These are phyloP conservation scores for Aphodius granarius DNA, from an alignment of 2,888 invertebrate genomes.

Conservation along the genomic window DNA sequence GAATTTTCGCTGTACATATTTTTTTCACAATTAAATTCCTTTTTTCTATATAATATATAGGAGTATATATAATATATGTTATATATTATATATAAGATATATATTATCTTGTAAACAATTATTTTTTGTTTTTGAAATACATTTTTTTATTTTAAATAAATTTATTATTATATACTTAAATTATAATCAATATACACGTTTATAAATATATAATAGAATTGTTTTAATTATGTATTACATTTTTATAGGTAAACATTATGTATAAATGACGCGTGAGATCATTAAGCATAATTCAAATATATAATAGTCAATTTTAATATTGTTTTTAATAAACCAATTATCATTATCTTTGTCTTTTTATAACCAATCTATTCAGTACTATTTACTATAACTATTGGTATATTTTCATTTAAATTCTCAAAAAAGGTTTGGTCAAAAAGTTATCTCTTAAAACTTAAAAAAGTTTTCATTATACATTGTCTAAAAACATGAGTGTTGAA, in stretches of 20 bases:
- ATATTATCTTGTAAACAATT: constrained; percentile 15
- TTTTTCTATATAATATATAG: constrained; percentile 43
- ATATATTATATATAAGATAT: constrained; percentile 36
- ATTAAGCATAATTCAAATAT: constrained; percentile 46
- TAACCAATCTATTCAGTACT: background rate
- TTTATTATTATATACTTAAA: constrained; percentile 51
- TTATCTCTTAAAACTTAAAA: too few species aligned
- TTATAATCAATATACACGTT: constrained; percentile 47
- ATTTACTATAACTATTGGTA: background rate
- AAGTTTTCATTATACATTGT: too few species aligned
- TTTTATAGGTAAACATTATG: constrained; percentile 29
- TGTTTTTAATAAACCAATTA: constrained; percentile 52
- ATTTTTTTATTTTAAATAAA: constrained; percentile 39
- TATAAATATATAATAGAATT: constrained; percentile 50
- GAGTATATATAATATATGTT: constrained; percentile 20
- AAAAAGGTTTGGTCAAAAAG: too few species aligned
- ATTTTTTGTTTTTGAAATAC: constrained; percentile 26
- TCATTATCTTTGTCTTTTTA: constrained; percentile 38
- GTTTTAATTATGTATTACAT: constrained; percentile 42
- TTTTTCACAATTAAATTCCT: constrained; percentile 47
- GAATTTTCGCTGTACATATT: constrained; percentile 52
- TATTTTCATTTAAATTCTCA: too few species aligned
- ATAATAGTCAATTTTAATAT: constrained; percentile 53
- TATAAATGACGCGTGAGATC: constrained; percentile 19
- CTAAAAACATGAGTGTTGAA: too few species aligned